Evolutionary conservation across 2,113 vertebrate genomes (phyloP).

Genomic region (Strix uralensis): DNA sequence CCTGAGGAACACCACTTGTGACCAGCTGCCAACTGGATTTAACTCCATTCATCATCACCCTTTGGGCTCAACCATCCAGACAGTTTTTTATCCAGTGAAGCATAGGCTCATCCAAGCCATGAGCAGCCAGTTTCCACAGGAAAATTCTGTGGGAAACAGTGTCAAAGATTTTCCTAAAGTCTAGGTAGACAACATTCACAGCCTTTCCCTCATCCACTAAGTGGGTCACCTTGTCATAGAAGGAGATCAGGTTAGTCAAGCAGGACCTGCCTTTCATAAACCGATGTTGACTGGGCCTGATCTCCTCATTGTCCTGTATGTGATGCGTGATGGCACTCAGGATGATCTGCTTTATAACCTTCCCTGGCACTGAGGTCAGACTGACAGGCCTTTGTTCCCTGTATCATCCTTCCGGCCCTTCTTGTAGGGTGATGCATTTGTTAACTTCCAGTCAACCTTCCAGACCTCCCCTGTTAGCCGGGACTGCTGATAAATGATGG

Average conservation of each 20-base stretch:
- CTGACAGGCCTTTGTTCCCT: not conserved
- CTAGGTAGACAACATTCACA: too few species aligned
- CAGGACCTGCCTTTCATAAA: too few species aligned
- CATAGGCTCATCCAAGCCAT: not conserved
- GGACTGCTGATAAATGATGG: not conserved
- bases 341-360: not conserved
- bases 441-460: too few species aligned
- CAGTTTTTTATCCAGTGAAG: not conserved
- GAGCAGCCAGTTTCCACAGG: not conserved
- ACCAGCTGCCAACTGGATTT: not conserved
- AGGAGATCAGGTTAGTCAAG: too few species aligned
- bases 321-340: not conserved
- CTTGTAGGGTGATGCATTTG: not conserved
- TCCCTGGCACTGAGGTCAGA: not conserved
- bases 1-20: not conserved
- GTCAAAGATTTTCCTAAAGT: too few species aligned
- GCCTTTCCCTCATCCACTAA: too few species aligned
- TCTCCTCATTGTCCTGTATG: accelerated
- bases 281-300: not conserved
- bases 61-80: too few species aligned
- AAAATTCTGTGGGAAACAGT: too few species aligned
- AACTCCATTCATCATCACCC: not conserved
- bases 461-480: too few species aligned
- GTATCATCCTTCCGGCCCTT: not conserved
- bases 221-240: too few species aligned